These are phyloP conservation scores for Grammomys surdaster DNA, from an alignment of 2,113 vertebrate genomes.

Conservation along the genomic window DNA sequence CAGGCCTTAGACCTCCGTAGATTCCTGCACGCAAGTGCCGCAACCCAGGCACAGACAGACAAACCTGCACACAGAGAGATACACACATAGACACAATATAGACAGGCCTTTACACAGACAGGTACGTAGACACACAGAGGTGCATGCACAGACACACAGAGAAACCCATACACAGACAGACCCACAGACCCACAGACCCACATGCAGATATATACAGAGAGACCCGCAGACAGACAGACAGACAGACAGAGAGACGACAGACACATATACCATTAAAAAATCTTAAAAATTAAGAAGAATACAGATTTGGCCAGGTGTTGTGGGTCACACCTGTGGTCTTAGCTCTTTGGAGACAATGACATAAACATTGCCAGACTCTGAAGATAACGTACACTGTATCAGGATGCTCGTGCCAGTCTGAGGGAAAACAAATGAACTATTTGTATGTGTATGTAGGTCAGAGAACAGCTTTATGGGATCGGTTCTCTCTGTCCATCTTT, in stretches of 20 bases:
- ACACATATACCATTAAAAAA: background rate
- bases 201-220: background rate
- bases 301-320: background rate
- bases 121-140: background rate
- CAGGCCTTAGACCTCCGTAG: background rate
- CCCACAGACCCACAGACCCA: background rate
- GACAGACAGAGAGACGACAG: background rate
- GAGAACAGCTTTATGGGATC: background rate
- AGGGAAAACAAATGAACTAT: background rate
- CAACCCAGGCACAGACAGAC: background rate
- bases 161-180: too few relatives aligned
- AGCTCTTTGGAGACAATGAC: background rate
- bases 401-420: background rate
- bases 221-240: too few relatives aligned
- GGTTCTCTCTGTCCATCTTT: background rate
- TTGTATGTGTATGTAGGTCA: background rate
- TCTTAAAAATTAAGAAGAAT: background rate
- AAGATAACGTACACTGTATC: background rate
- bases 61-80: background rate
- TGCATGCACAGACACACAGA: background rate
- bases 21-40: background rate
- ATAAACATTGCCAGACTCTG: background rate
- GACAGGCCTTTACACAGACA: too few relatives aligned
- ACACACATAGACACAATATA: too few relatives aligned
- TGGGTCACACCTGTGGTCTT: background rate